Base-by-base conservation (phyloP, 2,113 vertebrate species). In the Pardalotus punctatus region DNA sequence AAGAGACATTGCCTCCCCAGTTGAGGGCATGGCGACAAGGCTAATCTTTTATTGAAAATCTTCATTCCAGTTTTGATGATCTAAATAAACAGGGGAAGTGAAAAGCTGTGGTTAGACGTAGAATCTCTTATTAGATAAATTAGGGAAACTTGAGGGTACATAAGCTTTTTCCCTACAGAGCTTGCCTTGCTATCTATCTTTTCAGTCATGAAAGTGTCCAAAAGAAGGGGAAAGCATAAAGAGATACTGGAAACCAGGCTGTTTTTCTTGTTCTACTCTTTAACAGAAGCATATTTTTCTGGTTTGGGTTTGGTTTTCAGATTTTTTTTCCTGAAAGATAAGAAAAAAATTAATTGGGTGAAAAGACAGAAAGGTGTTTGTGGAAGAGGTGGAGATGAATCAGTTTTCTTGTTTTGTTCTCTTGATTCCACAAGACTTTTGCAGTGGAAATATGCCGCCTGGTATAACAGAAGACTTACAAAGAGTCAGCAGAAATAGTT, bases 321-420 rank as follows among this genome's bases (percentile, higher is more conserved):
- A 10, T 47, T 29, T 40, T 42, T 56, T 38, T 61, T 11, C 0
- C 11, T 38, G 45, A 86, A 93, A 89, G 62, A 81, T 31, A 74
- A 67, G 38, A 56, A 65, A 87, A 87, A 48, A 28, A 2, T 62
- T 12, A 51, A 33, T 61, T 82, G 53, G 51, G n/a, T 80, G 42
- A 80, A 83, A 81, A 86, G 61, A 58, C 70, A 94, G 95, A 81
- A 90, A 73, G 35, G 31, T 86, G 20, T 73, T 48, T 67, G 78
- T 72, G 69, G n/a, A 76, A 90, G 89, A 83, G 56, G 12, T 73
- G 47, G 45, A 58, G 14, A n/a, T 69, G 83, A 94, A n/a, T 88
- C 54, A 65, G 36, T 91, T 86, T 74, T 74, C 54, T 94, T 94
- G 51, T 62, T 73, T 90, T 97, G 65, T 38, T 81, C 91, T 96